phyloP scores from a whole-genome alignment of 1,140 invertebrate species.

The Temnothorax curvispinosus region DNA sequence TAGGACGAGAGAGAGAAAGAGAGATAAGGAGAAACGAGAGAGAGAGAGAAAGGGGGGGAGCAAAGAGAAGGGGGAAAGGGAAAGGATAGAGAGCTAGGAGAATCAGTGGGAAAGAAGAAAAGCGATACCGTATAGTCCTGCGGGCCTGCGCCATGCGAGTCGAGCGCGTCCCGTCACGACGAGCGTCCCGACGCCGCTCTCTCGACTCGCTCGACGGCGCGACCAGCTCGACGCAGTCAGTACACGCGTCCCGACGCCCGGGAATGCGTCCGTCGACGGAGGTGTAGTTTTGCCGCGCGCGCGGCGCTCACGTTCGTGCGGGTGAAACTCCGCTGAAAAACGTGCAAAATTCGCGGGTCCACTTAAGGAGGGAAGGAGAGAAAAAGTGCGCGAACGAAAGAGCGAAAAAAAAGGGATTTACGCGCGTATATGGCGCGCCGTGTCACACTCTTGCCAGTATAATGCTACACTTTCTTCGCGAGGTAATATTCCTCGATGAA shows the following conservation, averaged over 20 bases:
- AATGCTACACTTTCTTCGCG: constrained; percentile 80
- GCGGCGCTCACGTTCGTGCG: background rate
- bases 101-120: constrained; percentile 49
- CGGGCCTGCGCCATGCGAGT: constrained; percentile 76
- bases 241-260: constrained; percentile 84
- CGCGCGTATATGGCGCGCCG: constrained; percentile 70
- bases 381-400: constrained; percentile 14
- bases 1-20: background rate
- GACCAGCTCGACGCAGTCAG: constrained; percentile 78
- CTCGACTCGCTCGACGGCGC: constrained; percentile 75
- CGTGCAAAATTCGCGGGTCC: constrained; percentile 32
- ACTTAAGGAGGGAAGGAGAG: too few relatives aligned
- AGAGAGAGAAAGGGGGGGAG: background rate
- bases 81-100: constrained; percentile 20
- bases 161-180: constrained; percentile 66
- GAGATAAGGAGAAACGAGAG: background rate
- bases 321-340: background rate
- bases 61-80: background rate
- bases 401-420: background rate
- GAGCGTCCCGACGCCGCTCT: constrained; percentile 75
- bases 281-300: constrained; percentile 27
- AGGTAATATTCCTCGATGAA: constrained; percentile 74
- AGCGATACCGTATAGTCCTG: constrained; percentile 72
- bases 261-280: constrained; percentile 80
- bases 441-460: constrained; percentile 76